Base-by-base conservation (phyloP, 92 coral and sea anemone genomes). In the Phenganax marumi region DNA sequence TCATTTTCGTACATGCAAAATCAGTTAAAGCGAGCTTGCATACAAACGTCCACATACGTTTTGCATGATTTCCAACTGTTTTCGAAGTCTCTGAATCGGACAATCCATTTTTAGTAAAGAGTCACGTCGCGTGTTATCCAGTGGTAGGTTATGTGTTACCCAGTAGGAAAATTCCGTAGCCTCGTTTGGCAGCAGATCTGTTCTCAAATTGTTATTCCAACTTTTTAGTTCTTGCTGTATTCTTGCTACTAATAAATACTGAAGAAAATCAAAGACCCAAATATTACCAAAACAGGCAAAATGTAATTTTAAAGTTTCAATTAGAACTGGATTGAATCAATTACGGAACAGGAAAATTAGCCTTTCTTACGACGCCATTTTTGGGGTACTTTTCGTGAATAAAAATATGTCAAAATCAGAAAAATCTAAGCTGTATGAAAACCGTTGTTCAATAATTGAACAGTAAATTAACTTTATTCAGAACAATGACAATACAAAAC, bases 81-180 rank as follows among this genome's bases (percentile, higher is more conserved):
- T 90, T 50, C 97, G 86, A 66, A 94, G 80, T 79, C 98, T 85
- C 86, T 92, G 93, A 18, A 90, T 92, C 2, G 98, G 91, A 70
- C 94, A 94, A 77, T 94, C 88, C 61, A 92, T 87, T 63, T 85
- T 73, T 26, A 94, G 66, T 80, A 94, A 77, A 72, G 90, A 89
- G 69, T 89, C 91, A 74, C 97, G 79, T n/a, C 89, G 77, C 18
- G 76, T 84, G 80, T 94, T 92, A 80, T 94, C 98, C 53, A 94
- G 77, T 70, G 98, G 98, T 55, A 94, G 89, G 52, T 94, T 94
- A 25, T 93, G 97, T 16, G 98, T 97, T 25, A 94, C 94, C 98
- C 98, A 94, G 81, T 86, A 94, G 0, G 98, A 94, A 80, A 94
- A 94, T 54, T 94, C 98, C 89, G 82, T 71, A 10, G 97, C 92